Evolutionary conservation across 1,140 invertebrate genomes (phyloP), one percentile per base, ranked within the genome.

Genomic region (Melanaphis sacchari): DNA sequence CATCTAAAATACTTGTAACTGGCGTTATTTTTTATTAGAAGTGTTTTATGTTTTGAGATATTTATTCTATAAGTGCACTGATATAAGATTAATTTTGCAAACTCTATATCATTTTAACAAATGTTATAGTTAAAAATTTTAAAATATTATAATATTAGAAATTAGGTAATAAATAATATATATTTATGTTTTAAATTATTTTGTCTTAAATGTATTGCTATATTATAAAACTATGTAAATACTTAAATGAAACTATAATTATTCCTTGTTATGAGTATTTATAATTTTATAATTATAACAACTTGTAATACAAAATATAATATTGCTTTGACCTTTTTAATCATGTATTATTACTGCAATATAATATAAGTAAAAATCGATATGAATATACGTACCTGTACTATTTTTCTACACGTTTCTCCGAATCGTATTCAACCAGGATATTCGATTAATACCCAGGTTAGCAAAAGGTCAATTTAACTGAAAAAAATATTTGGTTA

Each of bases 341-440:
- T 76, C n/a, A 76, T 76, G n/a, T n/a, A 76, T 76, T 76, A n/a
- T 76, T n/a, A 76, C 59, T n/a, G 31, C 59, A n/a, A 76, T n/a
- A 76, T n/a, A 76, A 76, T n/a, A 15, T 76, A 76, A n/a, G 54
- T n/a, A n/a, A 76, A 76, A 76, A 76, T 76, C 59, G n/a, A 76
- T 76, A 76, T 76, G n/a, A 76, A 76, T 15, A 76, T 15, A n/a
- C 59, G 15, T 76, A 76, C 59, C 11, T 66, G 1, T 15, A n/a
- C 59, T 11, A n/a, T n/a, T 76, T n/a, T 15, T 18, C 11, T 4
- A n/a, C 31, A n/a, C 18, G 18, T 76, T n/a, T 76, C 5, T 76
- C 15, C 15, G 15, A n/a, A 11, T 21, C 31, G 15, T 36, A 18
- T n/a, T 15, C 15, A n/a, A 18, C 15, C 15, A n/a, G 15, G 6